Evolutionary conservation across 2,888 invertebrate genomes (phyloP).

Genomic region (Sarcophaga caerulescens): DNA sequence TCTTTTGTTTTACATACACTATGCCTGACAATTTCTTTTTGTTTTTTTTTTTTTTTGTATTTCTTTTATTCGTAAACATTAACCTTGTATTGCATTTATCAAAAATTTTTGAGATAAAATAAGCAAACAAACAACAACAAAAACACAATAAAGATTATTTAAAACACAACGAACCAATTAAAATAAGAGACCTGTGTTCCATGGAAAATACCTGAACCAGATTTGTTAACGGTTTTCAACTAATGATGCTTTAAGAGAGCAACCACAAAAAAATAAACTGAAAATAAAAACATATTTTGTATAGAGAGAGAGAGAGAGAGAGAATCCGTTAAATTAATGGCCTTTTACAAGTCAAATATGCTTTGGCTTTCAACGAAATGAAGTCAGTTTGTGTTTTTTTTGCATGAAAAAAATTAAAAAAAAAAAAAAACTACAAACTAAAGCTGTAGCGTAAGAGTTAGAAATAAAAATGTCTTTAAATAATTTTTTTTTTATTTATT

Average conservation of each 20-base stretch:
- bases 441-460: neutral
- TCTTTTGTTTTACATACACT: no score
- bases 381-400: neutral
- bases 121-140: no score
- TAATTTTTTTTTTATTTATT: neutral
- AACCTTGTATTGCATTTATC: no score
- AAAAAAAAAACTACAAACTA: neutral
- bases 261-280: no score
- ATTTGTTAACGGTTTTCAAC: constrained; percentile 3
- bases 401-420: neutral
- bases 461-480: neutral
- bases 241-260: constrained; percentile 6
- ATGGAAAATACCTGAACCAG: neutral
- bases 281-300: no score
- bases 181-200: neutral
- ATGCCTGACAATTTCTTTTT: no score
- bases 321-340: constrained; percentile 3
- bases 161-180: neutral
- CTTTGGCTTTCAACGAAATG: neutral
- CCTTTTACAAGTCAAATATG: neutral
- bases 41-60: no score
- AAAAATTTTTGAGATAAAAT: no score
- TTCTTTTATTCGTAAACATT: no score
- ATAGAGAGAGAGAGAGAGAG: no score
- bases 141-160: neutral